Percentiles rank a stretch among this genome's conserved stretches.
Conservation (phyloP, 1,140 invertebrate species). For the Heliconius eleuchia region DNA sequence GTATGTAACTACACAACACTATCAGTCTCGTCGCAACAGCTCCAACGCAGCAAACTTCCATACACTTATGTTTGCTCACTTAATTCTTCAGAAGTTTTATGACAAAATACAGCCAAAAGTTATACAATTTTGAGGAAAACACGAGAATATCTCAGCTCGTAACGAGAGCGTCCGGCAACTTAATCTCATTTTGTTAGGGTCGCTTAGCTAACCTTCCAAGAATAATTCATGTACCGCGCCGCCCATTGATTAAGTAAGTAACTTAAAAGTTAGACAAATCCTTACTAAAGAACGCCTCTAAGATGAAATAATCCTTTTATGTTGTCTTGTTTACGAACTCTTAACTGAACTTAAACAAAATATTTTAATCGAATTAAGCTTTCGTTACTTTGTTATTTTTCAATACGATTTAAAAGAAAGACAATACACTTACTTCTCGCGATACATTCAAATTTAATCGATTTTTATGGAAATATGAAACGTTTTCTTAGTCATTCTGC, state of each 20-base stretch:
- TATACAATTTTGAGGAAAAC: slow-evolving; percentile 12
- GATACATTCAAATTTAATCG: background rate
- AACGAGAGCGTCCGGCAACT: slow-evolving; percentile 18
- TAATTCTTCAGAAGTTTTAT: slow-evolving; percentile 12
- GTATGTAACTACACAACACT: too few species aligned
- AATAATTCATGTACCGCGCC: slow-evolving; percentile 4
- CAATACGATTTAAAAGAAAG: background rate
- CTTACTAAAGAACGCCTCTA: background rate
- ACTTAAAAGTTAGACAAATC: slow-evolving; percentile 13
- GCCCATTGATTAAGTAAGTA: slow-evolving; percentile 15
- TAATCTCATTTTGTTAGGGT: slow-evolving; percentile 24
- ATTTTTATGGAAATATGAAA: background rate
- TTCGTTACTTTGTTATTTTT: background rate
- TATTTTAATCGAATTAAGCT: background rate
- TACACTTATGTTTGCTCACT: background rate
- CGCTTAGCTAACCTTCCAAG: slow-evolving; percentile 16
- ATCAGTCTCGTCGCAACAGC: too few species aligned
- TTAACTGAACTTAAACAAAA: background rate
- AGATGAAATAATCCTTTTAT: slow-evolving; percentile 13
- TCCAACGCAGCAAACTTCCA: background rate
- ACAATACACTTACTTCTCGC: background rate
- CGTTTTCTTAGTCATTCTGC: too few species aligned
- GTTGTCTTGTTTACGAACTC: slow-evolving; percentile 13
- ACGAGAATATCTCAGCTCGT: slow-evolving; percentile 7
- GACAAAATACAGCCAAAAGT: slow-evolving; percentile 22